Base-by-base conservation (phyloP, 2,797 vertebrate species). In the Mus caroli region DNA sequence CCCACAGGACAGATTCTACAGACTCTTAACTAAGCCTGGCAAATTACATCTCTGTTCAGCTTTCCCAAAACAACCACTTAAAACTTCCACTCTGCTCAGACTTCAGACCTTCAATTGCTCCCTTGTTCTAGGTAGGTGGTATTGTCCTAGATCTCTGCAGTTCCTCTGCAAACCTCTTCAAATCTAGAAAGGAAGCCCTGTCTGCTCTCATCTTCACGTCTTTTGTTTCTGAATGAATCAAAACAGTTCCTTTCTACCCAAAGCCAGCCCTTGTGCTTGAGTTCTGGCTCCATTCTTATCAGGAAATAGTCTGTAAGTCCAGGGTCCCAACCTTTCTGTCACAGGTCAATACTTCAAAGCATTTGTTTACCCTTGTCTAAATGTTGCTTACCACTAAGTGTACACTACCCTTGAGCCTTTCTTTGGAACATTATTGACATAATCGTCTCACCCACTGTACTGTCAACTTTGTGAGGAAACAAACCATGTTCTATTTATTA, bases 341-440 rank as follows among this genome's bases (percentile, higher is more conserved):
- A 52, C 54, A 86, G 37, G 28, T 73, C 50, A 40, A 3, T 58
- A 43, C 93, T 94, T 95, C 37, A 93, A 87, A 96, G 67, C 46
- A 78, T 43, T 54, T 73, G 7, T 92, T 82, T 91, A 56, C 10
- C 80, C 54, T 94, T 96, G 40, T 92, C 56, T 96, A 73, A 95
- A 83, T 69, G 60, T 60, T 46, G 11, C 6, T 88, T 34, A 60
- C 34, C 34, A 46, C 37, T 71, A 93, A n/a, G 91, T 43, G 79
- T 28, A 76, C 8, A 80, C 83, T 82, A 7, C 79, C 83, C 88
- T 83, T 83, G 34, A 77, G 13, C 76, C 12, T 94, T 82, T 83
- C 26, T 88, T 86, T 50, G 19, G 82, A 69, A 91, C 56, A 46
- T 50, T 46, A 79, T 73, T 91, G 86, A n/a, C 89, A 40, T 89